Evolutionary conservation across 1,140 invertebrate species (phyloP), one percentile per base, ranked within the genome.

Genomic region (Eufriesea mexicana): DNA sequence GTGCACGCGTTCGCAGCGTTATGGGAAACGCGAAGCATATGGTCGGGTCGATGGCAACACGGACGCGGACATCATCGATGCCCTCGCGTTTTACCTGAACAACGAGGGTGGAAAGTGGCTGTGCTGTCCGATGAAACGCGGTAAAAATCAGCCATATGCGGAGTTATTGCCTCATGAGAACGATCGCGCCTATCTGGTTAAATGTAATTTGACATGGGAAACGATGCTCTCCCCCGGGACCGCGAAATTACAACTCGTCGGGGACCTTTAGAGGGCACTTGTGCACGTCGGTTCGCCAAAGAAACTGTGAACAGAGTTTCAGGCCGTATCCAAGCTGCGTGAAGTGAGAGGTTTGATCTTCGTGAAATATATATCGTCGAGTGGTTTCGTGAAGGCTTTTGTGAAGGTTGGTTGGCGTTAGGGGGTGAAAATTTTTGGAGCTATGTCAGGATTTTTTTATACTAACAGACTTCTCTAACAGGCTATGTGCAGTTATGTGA

Each of bases 201-300:
- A 87, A 83, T 71, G 42, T 70, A 88, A 91, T 91, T 91, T 90
- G 89, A 91, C 91, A 91, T 91, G 91, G 91, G 89, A 91, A 91
- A 78, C 74, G 55, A 51, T 59, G 14, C 16, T 61, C 66, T 42
- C 51, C 51, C 25, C 20, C 49, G n/a, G 23, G 28, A 18, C 14
- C 42, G 79, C 28, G 25, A 59, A 83, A 83, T 54, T 77, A 59
- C 49, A 76, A 68, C 54, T 61, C 42, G 54, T 47, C 64, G 2
- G 20, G 16, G 55, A 55, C 28, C 28, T 62, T 78, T 23, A 28
- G 57, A 54, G 14, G 2, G 10, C 45, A 14, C 45, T 57, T 47
- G 6, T 67, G 35, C 35, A 35, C 35, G 8, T 68, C 6, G 51
- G 2, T 23, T 7, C 23, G n/a, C 9, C 16, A 12, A 23, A 5